These are phyloP conservation scores for Antennarius striatus DNA, from an alignment of 2,113 vertebrate species.

Conservation along the genomic window DNA sequence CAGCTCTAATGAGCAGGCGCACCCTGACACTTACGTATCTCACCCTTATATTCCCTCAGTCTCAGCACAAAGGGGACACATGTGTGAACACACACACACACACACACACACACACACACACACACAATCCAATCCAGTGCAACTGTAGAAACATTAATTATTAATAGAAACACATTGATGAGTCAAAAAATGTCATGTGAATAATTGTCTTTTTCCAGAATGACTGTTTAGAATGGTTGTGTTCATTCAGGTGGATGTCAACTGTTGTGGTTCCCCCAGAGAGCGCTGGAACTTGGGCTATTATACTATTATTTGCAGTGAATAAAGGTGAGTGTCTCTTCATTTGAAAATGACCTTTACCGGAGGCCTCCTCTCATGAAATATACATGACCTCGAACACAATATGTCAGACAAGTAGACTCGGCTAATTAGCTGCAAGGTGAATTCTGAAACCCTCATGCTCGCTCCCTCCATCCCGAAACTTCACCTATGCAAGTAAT, in stretches of 20 bases:
- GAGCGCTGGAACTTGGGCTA: slow-evolving; percentile 57
- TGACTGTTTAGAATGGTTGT: slow-evolving; percentile 8
- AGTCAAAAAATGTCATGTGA: slow-evolving; percentile 7
- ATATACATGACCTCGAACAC: slow-evolving; percentile 74
- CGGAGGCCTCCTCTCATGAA: slow-evolving; percentile 70
- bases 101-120: slow-evolving; percentile 5
- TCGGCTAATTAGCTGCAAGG: slow-evolving; percentile 71
- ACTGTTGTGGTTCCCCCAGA: slow-evolving; percentile 21
- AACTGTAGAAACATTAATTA: slow-evolving; percentile 13
- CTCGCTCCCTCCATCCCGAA: not conserved
- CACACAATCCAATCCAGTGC: slow-evolving; percentile 6
- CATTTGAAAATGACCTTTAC: slow-evolving; percentile 75
- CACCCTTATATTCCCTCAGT: slow-evolving; percentile 23
- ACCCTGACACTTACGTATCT: slow-evolving; percentile 43
- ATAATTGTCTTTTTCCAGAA: slow-evolving; percentile 15
- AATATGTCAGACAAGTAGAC: slow-evolving; percentile 71
- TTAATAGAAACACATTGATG: slow-evolving; percentile 13
- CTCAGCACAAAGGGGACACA: slow-evolving; percentile 20
- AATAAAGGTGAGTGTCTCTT: slow-evolving; percentile 74
- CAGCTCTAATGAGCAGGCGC: slow-evolving; percentile 71
- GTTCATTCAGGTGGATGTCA: slow-evolving; percentile 8
- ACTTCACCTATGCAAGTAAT: not conserved
- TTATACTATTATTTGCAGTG: slow-evolving; percentile 60
- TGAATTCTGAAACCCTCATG: slow-evolving; percentile 56
- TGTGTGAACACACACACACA: not conserved